Base-by-base conservation (phyloP, 92 coral and sea anemone genomes). In the Porites lobata region DNA sequence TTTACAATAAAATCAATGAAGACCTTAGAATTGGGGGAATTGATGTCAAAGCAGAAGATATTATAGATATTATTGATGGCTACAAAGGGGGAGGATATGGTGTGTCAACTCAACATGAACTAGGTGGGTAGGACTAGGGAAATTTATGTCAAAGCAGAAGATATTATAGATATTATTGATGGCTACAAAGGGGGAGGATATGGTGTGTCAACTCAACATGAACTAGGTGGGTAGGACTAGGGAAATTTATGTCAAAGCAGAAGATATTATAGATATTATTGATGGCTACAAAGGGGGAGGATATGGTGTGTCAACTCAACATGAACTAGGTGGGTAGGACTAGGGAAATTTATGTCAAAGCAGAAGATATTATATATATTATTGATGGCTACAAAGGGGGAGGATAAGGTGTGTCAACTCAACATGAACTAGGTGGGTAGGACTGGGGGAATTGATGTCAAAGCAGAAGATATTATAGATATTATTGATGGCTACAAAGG, bases 381-480 rank as follows among this genome's bases (percentile, higher is more conserved):
- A 21, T 0, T 0, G 0, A 21, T 21, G 0, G 0, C 0, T 0
- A 21, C 0, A 0, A 21, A 21, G 22, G 0, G 22, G 0, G 0
- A 0, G 0, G 22, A 0, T 21, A 21, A 0, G n/a, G n/a, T n/a
- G n/a, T n/a, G n/a, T n/a, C n/a, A n/a, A n/a, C n/a, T n/a, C n/a
- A n/a, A n/a, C 22, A 21, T 21, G 0, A 21, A 0, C 22, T 0
- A 0, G 22, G 22, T 0, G 22, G 22, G 0, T 0, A 21, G 0
- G 22, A 0, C 0, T 0, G 0, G 22, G 0, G 22, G 0, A 21
- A 0, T 0, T 0, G 22, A 0, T 0, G 22, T n/a, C n/a, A n/a
- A n/a, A n/a, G n/a, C n/a, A 0, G 0, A 21, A 21, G 0, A 0
- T 0, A 0, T 0, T 0, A 0, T 0, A 0, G 0, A 0, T 0